These are phyloP conservation scores for Phaethon lepturus DNA, from an alignment of 2,113 vertebrate genomes.

Conservation along the genomic window DNA sequence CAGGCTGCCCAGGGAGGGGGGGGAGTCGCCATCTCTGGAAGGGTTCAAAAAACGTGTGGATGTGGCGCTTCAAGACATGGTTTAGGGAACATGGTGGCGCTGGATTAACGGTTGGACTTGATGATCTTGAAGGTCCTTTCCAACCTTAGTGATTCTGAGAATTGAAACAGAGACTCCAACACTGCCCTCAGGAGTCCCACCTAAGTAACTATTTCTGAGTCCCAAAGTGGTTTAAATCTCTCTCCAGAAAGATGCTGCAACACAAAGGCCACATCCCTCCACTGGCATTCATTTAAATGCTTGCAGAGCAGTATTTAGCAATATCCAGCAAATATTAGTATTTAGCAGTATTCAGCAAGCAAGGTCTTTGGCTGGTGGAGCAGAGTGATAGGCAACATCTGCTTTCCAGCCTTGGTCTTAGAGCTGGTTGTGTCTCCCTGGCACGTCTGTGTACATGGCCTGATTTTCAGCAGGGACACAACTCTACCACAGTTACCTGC, in stretches of 20 bases:
- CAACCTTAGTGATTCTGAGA: too few relatives aligned
- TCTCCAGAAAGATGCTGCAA: background rate
- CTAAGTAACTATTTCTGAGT: background rate
- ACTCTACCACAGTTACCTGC: background rate
- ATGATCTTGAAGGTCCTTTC: too few relatives aligned
- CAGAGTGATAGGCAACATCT: background rate
- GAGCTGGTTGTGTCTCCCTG: background rate
- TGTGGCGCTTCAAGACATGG: too few relatives aligned
- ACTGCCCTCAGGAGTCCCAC: background rate
- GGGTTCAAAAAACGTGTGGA: too few relatives aligned
- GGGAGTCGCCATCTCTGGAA: too few relatives aligned
- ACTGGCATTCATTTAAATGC: background rate
- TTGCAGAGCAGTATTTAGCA: background rate
- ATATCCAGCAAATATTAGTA: too few relatives aligned
- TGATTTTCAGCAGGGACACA: background rate
- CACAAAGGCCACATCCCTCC: background rate
- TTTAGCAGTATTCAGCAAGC: too few relatives aligned
- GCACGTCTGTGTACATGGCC: rapidly evolving
- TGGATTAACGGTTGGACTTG: too few relatives aligned
- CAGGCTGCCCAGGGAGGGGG: too few relatives aligned
- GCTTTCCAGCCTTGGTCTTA: background rate
- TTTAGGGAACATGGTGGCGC: too few relatives aligned
- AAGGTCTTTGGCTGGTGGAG: background rate
- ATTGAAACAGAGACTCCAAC: background rate
- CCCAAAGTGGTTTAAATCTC: background rate